Conservation (phyloP, 64 coral and sea anemone species). For the Porites lutea region DNA sequence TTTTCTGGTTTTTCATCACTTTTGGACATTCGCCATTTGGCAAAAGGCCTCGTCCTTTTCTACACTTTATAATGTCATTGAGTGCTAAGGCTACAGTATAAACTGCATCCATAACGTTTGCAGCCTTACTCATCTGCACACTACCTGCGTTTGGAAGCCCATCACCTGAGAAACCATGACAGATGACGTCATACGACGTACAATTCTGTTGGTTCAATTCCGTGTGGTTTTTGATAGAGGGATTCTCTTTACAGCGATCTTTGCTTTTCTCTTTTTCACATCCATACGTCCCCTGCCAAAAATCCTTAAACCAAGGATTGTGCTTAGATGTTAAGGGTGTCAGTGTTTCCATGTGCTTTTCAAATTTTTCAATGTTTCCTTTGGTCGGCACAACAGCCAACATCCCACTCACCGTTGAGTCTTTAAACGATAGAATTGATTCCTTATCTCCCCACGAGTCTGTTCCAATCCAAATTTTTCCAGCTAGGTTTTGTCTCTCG, state of each 20-base stretch:
- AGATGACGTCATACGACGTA: background rate
- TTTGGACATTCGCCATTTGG: conserved; percentile 56
- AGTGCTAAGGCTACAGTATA: conserved; percentile 83
- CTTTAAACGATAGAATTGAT: conserved; percentile 64
- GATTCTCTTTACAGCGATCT: background rate
- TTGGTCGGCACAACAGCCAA: conserved; percentile 87
- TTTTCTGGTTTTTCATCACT: background rate
- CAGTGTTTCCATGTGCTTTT: conserved; percentile 67
- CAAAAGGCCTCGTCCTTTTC: conserved; percentile 18
- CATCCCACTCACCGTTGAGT: conserved; percentile 86
- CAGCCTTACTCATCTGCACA: conserved; percentile 83
- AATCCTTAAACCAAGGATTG: conserved; percentile 94
- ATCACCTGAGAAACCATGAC: background rate
- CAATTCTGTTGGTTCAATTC: background rate
- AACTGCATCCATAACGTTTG: conserved; percentile 98
- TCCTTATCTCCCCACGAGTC: conserved; percentile 95
- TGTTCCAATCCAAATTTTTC: conserved; percentile 93
- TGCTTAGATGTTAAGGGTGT: conserved; percentile 72
- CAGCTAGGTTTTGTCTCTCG: conserved; percentile 51
- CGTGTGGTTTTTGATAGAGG: background rate
- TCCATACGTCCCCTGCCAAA: conserved; percentile 83
- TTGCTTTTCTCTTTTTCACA: conserved; percentile 14
- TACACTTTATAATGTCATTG: conserved; percentile 75
- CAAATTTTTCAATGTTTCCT: conserved; percentile 80
- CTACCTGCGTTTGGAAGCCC: conserved; percentile 48